phyloP scores from a whole-genome alignment of 92 coral and sea anemone species.

The Pocillopora grandis region DNA sequence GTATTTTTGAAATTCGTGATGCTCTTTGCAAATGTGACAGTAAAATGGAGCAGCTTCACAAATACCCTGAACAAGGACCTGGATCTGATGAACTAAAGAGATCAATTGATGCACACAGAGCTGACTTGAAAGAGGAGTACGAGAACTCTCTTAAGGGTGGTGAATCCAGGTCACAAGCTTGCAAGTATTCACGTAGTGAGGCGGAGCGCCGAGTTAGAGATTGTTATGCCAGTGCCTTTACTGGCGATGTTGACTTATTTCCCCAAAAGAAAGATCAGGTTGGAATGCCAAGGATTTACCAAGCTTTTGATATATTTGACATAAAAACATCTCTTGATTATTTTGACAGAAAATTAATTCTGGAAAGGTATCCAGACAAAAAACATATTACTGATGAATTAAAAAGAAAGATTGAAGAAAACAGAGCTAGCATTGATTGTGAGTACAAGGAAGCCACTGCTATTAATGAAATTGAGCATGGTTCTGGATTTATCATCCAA shows the following conservation, averaged over 20 bases:
- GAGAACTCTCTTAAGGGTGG: not conserved
- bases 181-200: not conserved
- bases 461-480: not conserved
- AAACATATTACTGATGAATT: too few relatives aligned
- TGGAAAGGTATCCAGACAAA: not conserved
- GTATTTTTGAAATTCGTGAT: conserved; percentile 1
- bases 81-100: conserved; percentile 5
- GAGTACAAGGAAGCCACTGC: not conserved
- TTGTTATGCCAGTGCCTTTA: not conserved
- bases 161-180: too few relatives aligned
- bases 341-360: not conserved
- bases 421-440: not conserved
- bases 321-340: not conserved
- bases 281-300: not conserved
- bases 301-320: conserved; percentile 2
- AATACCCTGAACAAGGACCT: conserved; percentile 7
- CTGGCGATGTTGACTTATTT: not conserved
- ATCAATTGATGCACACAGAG: not conserved
- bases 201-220: not conserved
- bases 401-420: not conserved
- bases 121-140: not conserved
- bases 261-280: not conserved
- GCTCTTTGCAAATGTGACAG: not conserved
- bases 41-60: not conserved
- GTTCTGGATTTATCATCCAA: conserved; percentile 17